phyloP scores from a whole-genome alignment of 2,113 vertebrate genomes.

The Prietella phreatophila region DNA sequence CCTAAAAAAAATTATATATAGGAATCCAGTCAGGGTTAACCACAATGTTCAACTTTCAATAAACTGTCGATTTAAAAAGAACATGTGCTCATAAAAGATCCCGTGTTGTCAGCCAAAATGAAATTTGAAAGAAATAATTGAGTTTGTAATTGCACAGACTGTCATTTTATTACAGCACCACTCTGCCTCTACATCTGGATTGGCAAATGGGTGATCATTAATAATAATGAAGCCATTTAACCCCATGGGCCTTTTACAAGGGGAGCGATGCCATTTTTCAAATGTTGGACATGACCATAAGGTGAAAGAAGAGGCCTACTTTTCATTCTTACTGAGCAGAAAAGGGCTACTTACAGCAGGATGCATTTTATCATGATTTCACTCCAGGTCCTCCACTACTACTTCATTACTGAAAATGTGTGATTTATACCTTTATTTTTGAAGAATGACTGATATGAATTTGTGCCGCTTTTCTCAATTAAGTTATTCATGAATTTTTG shows the following conservation, averaged over 20 bases:
- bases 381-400: constrained; percentile 42
- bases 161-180: constrained; percentile 69
- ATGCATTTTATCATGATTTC: constrained; percentile 55
- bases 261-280: constrained; percentile 78
- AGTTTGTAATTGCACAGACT: constrained; percentile 80
- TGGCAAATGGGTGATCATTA: constrained; percentile 79
- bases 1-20: not conserved
- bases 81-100: constrained; percentile 62
- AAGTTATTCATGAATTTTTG: constrained; percentile 44
- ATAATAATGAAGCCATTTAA: constrained; percentile 88
- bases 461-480: constrained; percentile 23
- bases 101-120: constrained; percentile 67
- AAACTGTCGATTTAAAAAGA: constrained; percentile 20
- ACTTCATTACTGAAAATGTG: constrained; percentile 50
- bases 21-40: constrained; percentile 13
- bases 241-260: constrained; percentile 76
- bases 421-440: constrained; percentile 56
- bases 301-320: constrained; percentile 69
- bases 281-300: constrained; percentile 72
- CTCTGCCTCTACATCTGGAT: constrained; percentile 70
- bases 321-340: constrained; percentile 69
- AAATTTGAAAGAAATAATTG: constrained; percentile 82
- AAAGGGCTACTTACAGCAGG: constrained; percentile 50
- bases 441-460: constrained; percentile 51
- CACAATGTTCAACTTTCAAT: not conserved